These are phyloP conservation scores for Morone saxatilis DNA, from an alignment of 2,113 vertebrate species.

Conservation along the genomic window DNA sequence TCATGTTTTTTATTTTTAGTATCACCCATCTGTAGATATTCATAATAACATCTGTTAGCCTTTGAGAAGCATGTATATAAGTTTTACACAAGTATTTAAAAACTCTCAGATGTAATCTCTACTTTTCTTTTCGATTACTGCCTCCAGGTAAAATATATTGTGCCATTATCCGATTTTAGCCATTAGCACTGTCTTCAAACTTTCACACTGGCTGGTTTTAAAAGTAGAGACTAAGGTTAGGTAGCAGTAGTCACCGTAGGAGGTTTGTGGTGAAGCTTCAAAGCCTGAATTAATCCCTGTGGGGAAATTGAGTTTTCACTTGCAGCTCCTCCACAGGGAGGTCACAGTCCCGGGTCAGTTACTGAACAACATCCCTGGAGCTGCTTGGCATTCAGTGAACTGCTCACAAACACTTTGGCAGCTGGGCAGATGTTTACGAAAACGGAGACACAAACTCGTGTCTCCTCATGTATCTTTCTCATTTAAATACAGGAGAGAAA, in stretches of 20 bases:
- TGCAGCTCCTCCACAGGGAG: slow-evolving; percentile 11
- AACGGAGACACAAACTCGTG: not conserved
- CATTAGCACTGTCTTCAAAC: not conserved
- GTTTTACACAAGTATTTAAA: too few relatives aligned
- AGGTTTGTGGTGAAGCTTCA: slow-evolving; percentile 9
- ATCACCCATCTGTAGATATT: not conserved
- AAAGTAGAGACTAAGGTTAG: not conserved
- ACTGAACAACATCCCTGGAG: slow-evolving; percentile 27
- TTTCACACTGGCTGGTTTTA: not conserved
- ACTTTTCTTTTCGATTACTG: not conserved
- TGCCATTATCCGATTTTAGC: not conserved
- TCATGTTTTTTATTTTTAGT: too few relatives aligned
- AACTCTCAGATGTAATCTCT: too few relatives aligned
- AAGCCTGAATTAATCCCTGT: slow-evolving; percentile 4
- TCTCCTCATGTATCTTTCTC: not conserved
- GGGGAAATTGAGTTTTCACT: slow-evolving; percentile 21
- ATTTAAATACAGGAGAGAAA: slow-evolving; percentile 5
- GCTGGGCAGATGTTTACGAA: slow-evolving; percentile 2
- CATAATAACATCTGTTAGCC: not conserved
- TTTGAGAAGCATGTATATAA: not conserved
- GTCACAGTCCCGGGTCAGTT: slow-evolving; percentile 19
- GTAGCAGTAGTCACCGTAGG: not conserved
- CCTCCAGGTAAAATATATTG: not conserved
- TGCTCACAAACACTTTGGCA: slow-evolving; percentile 17
- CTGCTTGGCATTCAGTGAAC: slow-evolving; percentile 4